A percentile compares a stretch with the other conserved stretches of the same genome.
These are phyloP conservation scores for Eubucco bourcierii DNA, from an alignment of 2,113 vertebrate genomes.

Conservation along the genomic window DNA sequence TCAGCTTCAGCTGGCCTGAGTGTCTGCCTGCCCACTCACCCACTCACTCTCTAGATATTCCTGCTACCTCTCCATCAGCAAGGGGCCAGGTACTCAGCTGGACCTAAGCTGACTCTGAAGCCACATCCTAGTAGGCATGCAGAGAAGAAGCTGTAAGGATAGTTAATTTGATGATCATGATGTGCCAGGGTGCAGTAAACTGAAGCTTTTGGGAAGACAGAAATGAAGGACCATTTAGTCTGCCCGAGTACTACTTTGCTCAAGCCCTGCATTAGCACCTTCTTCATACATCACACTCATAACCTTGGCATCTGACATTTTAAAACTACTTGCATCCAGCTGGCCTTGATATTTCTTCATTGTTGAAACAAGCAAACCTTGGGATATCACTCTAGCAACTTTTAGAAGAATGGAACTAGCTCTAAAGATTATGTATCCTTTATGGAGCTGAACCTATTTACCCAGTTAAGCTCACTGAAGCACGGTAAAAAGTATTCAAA, in stretches of 20 bases:
- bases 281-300: background rate
- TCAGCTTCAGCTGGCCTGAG: background rate
- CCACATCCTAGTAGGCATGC: background rate
- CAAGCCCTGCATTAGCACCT: background rate
- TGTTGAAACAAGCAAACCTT: background rate
- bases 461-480: background rate
- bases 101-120: background rate
- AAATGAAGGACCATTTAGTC: background rate
- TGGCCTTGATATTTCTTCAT: background rate
- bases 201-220: background rate
- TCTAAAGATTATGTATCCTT: background rate
- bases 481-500: background rate
- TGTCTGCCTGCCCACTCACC: background rate
- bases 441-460: background rate
- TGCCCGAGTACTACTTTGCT: background rate
- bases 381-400: background rate
- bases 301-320: background rate
- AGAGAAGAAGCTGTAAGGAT: background rate
- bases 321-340: background rate
- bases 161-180: accelerated
- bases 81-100: background rate
- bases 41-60: background rate
- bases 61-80: background rate
- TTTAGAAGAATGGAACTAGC: background rate
- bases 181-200: background rate